These are phyloP conservation scores for Suricata suricatta DNA, from an alignment of 2,113 vertebrate genomes.

Conservation along the genomic window DNA sequence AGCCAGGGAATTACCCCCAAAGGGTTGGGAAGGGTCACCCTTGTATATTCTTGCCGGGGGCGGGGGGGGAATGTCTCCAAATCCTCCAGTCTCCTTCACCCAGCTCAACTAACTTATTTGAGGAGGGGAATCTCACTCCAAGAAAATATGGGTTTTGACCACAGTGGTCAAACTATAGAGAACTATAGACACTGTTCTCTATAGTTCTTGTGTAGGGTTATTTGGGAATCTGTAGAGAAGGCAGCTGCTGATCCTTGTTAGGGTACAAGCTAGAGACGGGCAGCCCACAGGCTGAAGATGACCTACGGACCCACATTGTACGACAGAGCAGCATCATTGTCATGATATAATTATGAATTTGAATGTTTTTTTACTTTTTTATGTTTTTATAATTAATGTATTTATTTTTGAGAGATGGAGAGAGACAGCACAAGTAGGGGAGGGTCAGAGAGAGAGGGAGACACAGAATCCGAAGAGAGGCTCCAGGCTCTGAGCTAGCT, in stretches of 20 bases:
- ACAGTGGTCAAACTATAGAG: too few species aligned
- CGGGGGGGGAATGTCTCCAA: not conserved
- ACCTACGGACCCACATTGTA: not conserved
- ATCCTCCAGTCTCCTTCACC: not conserved
- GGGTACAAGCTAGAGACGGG: not conserved
- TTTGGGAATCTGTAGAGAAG: not conserved
- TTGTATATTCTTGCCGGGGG: not conserved
- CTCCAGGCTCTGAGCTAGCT: too few species aligned
- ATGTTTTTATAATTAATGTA: too few species aligned
- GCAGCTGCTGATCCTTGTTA: not conserved
- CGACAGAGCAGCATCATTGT: not conserved
- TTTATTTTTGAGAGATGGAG: too few species aligned
- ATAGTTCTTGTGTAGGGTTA: not conserved
- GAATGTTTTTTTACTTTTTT: too few species aligned
- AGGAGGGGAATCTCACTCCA: not conserved
- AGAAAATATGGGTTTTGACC: not conserved
- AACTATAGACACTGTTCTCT: not conserved
- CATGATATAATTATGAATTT: not conserved
- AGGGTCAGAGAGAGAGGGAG: too few species aligned
- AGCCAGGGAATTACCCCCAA: accelerated
- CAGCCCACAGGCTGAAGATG: not conserved
- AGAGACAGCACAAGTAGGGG: too few species aligned
- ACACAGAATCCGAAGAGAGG: too few species aligned
- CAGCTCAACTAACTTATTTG: not conserved
- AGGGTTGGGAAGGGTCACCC: not conserved